Conservation (phyloP, 2,113 vertebrate species). For the Strigops habroptila region DNA sequence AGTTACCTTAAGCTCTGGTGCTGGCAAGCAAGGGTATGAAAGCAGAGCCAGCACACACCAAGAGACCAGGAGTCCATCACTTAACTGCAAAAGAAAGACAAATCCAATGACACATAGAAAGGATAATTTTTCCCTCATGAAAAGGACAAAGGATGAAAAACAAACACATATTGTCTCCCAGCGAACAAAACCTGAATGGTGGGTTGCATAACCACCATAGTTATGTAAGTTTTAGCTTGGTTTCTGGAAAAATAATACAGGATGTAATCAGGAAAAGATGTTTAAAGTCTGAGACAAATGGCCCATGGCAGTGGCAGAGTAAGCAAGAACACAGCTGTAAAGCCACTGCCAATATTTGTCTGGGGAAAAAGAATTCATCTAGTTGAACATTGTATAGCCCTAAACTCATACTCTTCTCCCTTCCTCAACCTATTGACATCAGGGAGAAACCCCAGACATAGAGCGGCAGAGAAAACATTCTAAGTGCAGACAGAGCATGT, state of each 20-base stretch:
- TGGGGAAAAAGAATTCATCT: neutral
- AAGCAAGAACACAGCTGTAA: neutral
- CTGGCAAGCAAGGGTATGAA: neutral
- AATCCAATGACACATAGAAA: neutral
- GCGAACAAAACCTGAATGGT: neutral
- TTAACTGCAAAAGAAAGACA: neutral
- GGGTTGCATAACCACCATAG: neutral
- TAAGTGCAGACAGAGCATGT: neutral
- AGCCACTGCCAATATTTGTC: neutral
- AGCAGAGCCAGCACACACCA: neutral
- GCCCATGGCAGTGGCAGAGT: neutral
- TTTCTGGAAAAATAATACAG: slow-evolving; percentile 29
- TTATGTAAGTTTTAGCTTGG: neutral
- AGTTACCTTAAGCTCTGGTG: neutral
- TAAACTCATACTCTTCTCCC: neutral
- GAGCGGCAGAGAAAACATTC: neutral
- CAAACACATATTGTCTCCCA: slow-evolving; percentile 9
- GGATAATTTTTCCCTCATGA: neutral
- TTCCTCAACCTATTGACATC: neutral
- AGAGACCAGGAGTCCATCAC: neutral
- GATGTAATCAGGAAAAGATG: neutral
- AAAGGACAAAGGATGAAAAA: neutral
- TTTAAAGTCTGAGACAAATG: neutral
- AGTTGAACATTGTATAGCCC: neutral
- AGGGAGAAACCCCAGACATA: rapidly evolving